These are phyloP conservation scores for Merops nubicus DNA, from an alignment of 2,113 vertebrate species.

Conservation along the genomic window DNA sequence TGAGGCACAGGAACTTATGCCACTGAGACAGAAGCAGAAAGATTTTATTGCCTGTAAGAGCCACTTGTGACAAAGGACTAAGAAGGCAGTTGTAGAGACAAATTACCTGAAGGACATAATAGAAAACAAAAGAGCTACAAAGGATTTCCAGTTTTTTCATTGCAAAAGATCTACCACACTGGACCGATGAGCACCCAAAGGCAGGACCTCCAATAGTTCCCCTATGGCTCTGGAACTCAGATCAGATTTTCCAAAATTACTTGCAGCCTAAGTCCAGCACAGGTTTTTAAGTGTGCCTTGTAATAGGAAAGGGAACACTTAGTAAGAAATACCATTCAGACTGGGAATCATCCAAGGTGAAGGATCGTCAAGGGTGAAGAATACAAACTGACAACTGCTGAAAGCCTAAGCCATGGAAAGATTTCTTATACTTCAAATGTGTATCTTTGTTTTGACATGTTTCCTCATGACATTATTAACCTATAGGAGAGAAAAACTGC, in stretches of 20 bases:
- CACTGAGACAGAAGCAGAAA: neutral
- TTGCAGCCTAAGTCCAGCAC: neutral
- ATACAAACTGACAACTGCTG: neutral
- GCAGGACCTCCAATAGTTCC: neutral
- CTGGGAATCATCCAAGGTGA: neutral
- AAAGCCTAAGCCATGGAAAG: neutral
- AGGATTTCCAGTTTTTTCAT: neutral
- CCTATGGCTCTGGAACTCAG: neutral
- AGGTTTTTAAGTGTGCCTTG: neutral
- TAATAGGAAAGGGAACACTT: neutral
- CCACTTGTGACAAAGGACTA: neutral
- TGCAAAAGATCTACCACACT: neutral
- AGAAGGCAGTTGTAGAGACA: neutral
- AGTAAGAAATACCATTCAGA: neutral
- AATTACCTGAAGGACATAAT: neutral
- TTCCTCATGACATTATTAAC: neutral
- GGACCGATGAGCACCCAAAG: neutral
- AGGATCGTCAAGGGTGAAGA: neutral
- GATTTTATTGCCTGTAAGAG: neutral
- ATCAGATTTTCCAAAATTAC: neutral
- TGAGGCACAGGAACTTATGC: neutral
- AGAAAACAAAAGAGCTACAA: neutral
- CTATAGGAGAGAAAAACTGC: neutral
- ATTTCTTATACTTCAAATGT: neutral
- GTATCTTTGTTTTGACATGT: neutral